Percentiles rank a stretch among this genome's conserved stretches.
Conservation (phyloP, 2,888 invertebrate species). For the Eristalis intricaria region DNA sequence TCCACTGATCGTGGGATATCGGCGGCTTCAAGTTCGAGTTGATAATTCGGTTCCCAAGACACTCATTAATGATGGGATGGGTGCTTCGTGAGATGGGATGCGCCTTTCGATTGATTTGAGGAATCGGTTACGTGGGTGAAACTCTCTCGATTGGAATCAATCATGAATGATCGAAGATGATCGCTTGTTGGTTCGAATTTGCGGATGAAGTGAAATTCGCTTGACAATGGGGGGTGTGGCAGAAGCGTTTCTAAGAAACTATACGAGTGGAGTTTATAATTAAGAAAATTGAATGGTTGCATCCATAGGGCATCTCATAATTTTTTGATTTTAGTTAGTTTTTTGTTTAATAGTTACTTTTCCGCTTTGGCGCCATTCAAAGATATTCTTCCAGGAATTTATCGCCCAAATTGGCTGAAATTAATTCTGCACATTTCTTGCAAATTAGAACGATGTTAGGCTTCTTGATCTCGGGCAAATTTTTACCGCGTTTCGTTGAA, state of each 20-base stretch:
- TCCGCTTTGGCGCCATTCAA: not conserved
- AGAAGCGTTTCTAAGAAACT: not conserved
- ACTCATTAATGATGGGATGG: not conserved
- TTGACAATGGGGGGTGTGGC: not conserved
- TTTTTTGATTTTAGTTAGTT: not conserved
- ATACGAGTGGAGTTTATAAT: not conserved
- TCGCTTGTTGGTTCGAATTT: conserved; percentile 25
- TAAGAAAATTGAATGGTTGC: not conserved
- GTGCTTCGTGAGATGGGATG: conserved; percentile 30
- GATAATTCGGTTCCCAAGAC: conserved; percentile 11
- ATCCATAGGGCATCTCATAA: not conserved
- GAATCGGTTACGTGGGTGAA: conserved; percentile 33
- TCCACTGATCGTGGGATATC: conserved; percentile 9
- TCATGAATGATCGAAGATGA: conserved; percentile 9
- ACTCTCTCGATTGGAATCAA: conserved; percentile 46
- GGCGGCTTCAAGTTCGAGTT: conserved; percentile 31
- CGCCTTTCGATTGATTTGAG: conserved; percentile 35
- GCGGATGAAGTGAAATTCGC: conserved; percentile 36
- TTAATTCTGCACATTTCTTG: too few species aligned
- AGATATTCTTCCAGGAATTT: too few species aligned
- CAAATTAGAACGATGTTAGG: too few species aligned
- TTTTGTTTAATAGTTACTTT: not conserved
- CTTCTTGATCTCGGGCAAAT: too few species aligned
- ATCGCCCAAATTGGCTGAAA: too few species aligned
- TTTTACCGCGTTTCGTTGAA: too few species aligned